These are phyloP conservation scores for Sphaeridia pumilis DNA, from an alignment of 2,888 invertebrate species.

Conservation along the genomic window DNA sequence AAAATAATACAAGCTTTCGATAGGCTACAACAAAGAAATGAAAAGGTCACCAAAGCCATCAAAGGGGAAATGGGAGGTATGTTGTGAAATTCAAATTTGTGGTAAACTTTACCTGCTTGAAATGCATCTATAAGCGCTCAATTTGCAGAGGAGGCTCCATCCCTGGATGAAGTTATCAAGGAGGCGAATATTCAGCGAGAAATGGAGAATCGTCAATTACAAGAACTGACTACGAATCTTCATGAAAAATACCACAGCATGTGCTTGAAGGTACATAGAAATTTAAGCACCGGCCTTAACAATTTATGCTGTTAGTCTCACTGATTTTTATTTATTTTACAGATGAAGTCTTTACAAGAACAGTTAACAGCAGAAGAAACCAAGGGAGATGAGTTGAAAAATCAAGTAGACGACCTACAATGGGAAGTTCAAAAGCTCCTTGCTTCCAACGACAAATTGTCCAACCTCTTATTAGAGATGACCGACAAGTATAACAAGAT, in stretches of 20 bases:
- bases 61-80: constrained; percentile 64
- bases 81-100: no score
- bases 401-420: constrained; percentile 90
- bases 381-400: constrained; percentile 84
- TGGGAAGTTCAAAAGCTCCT: constrained; percentile 74
- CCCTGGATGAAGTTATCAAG: constrained; percentile 68
- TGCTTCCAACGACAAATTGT: constrained; percentile 27
- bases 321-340: background rate
- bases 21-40: constrained; percentile 86
- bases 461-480: constrained; percentile 33
- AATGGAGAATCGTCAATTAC: constrained; percentile 80
- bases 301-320: no score
- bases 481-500: constrained; percentile 31
- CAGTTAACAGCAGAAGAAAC: constrained; percentile 83
- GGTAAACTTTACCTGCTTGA: no score
- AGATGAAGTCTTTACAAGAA: constrained; percentile 75
- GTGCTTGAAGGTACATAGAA: constrained; percentile 72
- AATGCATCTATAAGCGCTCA: no score
- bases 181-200: constrained; percentile 78
- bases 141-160: constrained; percentile 54
- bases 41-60: constrained; percentile 78
- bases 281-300: no score
- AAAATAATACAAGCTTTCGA: constrained; percentile 96
- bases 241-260: constrained; percentile 89
- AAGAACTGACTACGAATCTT: constrained; percentile 75